phyloP scores from a whole-genome alignment of 2,888 invertebrate genomes.

The Dryobotodes eremita region DNA sequence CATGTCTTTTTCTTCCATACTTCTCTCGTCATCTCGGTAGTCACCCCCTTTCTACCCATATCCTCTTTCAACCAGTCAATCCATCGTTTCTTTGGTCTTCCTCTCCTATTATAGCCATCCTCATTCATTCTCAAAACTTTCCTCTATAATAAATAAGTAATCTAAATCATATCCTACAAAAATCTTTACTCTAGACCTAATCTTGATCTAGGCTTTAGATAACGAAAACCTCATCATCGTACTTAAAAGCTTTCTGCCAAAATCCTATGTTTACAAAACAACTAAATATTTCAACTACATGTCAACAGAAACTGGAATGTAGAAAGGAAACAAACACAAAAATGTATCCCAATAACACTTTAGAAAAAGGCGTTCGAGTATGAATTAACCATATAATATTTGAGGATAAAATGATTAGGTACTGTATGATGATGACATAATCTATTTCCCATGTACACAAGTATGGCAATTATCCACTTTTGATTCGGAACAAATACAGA shows the following conservation, averaged over 20 bases:
- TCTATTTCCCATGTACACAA: constrained; percentile 18
- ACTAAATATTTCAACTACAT: neutral
- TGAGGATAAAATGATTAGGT: constrained; percentile 10
- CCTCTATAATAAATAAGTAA: neutral
- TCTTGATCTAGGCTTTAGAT: neutral
- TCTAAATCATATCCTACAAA: neutral
- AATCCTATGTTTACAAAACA: neutral
- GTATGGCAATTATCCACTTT: constrained; percentile 32
- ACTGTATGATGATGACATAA: constrained; percentile 12
- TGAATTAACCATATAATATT: constrained; percentile 3
- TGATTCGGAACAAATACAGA: constrained; percentile 38
- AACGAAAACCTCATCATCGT: neutral
- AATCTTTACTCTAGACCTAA: neutral
- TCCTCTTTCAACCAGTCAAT: neutral
- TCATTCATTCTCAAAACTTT: neutral
- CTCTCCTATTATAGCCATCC: neutral
- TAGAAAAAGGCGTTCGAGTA: constrained; percentile 11
- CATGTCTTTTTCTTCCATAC: neutral
- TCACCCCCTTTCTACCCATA: neutral
- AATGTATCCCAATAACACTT: neutral
- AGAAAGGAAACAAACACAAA: constrained; percentile 8
- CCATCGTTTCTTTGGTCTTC: neutral
- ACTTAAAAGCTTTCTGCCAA: neutral
- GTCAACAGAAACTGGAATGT: constrained; percentile 18
- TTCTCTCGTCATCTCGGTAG: neutral